Conservation (phyloP, 2,888 invertebrate genomes). For the Alentia gelatinosa region DNA sequence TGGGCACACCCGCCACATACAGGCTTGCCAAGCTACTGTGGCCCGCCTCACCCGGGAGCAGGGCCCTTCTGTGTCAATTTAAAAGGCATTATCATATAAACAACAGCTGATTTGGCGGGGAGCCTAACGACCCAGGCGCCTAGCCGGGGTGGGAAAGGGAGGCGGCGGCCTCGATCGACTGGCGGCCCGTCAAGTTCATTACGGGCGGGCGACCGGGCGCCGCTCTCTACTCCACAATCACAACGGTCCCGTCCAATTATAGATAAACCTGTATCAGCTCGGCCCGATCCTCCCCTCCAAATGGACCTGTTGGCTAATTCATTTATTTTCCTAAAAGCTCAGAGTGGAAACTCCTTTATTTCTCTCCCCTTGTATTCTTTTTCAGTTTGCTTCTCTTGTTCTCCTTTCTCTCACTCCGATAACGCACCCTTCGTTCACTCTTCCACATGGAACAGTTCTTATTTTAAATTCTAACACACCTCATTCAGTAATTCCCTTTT, state of each 20-base stretch:
- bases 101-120: conserved; percentile 1
- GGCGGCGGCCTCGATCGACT: neutral
- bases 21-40: neutral
- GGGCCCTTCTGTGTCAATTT: conserved; percentile 16
- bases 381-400: neutral
- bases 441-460: too few relatives aligned
- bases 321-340: conserved; percentile 45
- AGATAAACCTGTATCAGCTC: conserved; percentile 36
- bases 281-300: neutral
- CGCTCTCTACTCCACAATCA: conserved; percentile 11
- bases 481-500: neutral
- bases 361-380: neutral
- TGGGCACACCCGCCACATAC: too few relatives aligned
- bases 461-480: neutral
- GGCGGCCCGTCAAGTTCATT: conserved; percentile 11
- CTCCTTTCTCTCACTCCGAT: neutral
- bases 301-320: conserved; percentile 52
- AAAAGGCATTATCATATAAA: conserved; percentile 46
- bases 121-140: neutral
- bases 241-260: conserved; percentile 46
- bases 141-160: neutral
- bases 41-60: neutral
- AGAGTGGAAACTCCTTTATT: neutral
- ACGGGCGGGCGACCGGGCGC: neutral
- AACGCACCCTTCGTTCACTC: too few relatives aligned